Base-by-base conservation (phyloP, 2,888 invertebrate species). In the Drosophila imparisetae region DNA sequence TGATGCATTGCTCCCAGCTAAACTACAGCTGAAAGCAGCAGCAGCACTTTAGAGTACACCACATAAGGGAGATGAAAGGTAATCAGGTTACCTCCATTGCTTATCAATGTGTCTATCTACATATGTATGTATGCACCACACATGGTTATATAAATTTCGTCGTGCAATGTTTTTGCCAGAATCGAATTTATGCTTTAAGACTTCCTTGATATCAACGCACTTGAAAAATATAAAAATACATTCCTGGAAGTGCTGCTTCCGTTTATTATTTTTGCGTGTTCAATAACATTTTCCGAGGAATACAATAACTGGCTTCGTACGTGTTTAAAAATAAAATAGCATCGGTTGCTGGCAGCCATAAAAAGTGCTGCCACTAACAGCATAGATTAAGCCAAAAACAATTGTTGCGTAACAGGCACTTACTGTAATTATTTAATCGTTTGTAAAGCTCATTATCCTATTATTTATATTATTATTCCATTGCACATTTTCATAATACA, bases 1-100 rank as follows among this genome's bases (percentile, higher is more conserved):
- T 69, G 65, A 78, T 78, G 59, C 74, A 66, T 52, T 49, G 54
- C 61, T 24, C 48, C 61, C 63, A 21, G 27, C 38, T n/a, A 62
- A 30, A 45, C 21, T 45, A 36, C 29, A 24, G 24, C 72, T 30
- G 8, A 27, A 32, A 50, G 30, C 48, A 38, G n/a, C 54, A n/a
- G 21, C 48, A 30, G 24, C 66, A n/a, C 15, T 36, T 30, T 30
- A 15, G 13, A n/a, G 34, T 48, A 5, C 27, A 34, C 10, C 27
- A 49, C 27, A 49, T 63, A 21, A 50, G 27, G 30, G n/a, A 18
- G 1, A 21, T 63, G 34, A 24, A 52, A 52, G 21, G 34, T 52
- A 66, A 52, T 45, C 42, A 64, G 50, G 4, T 34, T 62, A 24
- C 24, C 42, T 21, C 2, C 15, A 2, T 15, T 36, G n/a, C 40